A percentile compares a stretch with the other conserved stretches of the same genome.
Evolutionary conservation across 2,888 invertebrate genomes (phyloP).

Genomic region (Eupithecia vulgata): DNA sequence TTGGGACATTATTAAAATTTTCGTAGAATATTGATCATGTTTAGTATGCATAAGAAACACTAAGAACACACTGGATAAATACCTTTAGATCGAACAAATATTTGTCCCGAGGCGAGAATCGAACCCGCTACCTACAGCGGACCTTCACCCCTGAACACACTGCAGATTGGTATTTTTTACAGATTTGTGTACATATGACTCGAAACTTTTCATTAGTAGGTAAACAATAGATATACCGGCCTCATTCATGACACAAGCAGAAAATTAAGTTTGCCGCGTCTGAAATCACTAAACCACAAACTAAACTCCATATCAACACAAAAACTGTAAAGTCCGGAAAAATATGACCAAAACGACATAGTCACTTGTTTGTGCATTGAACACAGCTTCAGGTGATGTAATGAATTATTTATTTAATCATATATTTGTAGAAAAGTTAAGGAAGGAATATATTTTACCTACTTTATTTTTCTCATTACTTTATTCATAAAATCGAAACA

Average conservation of each 20-base stretch:
- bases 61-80: background rate
- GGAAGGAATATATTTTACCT: background rate
- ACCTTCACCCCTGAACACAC: background rate
- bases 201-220: background rate
- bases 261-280: background rate
- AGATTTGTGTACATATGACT: background rate
- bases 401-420: background rate
- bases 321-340: constrained; percentile 3
- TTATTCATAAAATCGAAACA: background rate
- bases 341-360: background rate
- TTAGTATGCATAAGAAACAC: background rate
- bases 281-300: constrained; percentile 2
- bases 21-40: no score
- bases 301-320: background rate
- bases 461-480: background rate
- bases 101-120: background rate
- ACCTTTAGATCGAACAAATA: background rate
- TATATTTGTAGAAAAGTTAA: background rate
- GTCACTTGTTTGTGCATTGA: background rate
- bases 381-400: background rate
- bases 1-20: no score
- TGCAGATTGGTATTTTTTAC: background rate
- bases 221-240: background rate
- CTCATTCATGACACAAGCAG: background rate
- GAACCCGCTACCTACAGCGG: background rate